Evolutionary conservation across 2,113 vertebrate genomes (phyloP).

Genomic region (Saccopteryx bilineata): DNA sequence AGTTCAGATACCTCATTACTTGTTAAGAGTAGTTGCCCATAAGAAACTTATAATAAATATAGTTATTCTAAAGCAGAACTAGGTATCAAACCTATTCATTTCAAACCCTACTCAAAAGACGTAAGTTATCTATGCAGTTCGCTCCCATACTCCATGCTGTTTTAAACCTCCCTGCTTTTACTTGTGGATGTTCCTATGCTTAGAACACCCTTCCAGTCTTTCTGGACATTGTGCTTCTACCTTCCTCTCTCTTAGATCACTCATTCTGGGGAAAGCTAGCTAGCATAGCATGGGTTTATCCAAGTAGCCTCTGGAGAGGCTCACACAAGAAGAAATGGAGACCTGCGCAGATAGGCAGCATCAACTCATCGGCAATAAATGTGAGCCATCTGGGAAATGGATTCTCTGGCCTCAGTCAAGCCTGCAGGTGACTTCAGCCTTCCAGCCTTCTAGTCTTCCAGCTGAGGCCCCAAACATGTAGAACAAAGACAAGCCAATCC

Average conservation of each 20-base stretch:
- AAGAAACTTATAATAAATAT: neutral
- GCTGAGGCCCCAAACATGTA: slow-evolving; percentile 38
- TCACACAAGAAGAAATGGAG: neutral
- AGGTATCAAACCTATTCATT: neutral
- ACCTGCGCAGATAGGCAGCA: neutral
- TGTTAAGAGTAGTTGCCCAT: neutral
- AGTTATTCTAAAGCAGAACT: slow-evolving; percentile 22
- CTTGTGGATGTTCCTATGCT: neutral
- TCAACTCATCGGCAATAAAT: neutral
- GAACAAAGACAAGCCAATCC: neutral
- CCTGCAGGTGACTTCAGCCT: slow-evolving; percentile 31
- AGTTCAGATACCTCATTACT: neutral
- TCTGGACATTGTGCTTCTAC: neutral
- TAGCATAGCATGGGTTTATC: neutral
- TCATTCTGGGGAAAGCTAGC: neutral
- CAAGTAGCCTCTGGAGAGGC: neutral
- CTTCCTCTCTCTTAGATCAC: neutral
- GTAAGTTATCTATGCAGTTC: neutral
- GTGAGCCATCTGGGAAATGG: slow-evolving; percentile 23
- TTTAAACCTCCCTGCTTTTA: neutral
- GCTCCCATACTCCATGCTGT: neutral
- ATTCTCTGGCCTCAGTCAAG: slow-evolving; percentile 12
- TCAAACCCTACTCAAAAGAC: neutral
- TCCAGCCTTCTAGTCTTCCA: slow-evolving; percentile 34
- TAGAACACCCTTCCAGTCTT: neutral